These are phyloP conservation scores for Drosophila arizonae DNA, from an alignment of 1,140 invertebrate species.

Conservation along the genomic window DNA sequence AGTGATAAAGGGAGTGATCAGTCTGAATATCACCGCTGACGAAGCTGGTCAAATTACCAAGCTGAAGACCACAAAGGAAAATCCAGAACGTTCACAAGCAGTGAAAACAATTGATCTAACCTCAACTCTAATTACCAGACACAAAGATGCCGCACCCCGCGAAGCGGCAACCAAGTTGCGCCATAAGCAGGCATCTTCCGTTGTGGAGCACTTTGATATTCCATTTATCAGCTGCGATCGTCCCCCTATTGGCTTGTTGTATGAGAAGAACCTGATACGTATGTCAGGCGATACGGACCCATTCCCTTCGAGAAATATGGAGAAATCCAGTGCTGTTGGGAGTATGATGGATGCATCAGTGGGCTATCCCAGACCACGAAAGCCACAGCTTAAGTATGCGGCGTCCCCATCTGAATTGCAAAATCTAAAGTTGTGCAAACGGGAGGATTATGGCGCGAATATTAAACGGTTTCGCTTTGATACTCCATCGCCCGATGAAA, in stretches of 20 bases:
- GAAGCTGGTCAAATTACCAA: conserved; percentile 25
- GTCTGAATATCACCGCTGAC: conserved; percentile 31
- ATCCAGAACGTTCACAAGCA: not conserved
- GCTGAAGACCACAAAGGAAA: not conserved
- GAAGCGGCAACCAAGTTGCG: conserved; percentile 54
- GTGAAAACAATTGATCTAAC: conserved; percentile 53
- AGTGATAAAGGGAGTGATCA: conserved; percentile 27
- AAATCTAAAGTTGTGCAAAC: conserved; percentile 50
- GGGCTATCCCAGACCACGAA: conserved; percentile 40
- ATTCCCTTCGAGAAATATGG: not conserved
- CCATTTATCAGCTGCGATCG: conserved; percentile 68
- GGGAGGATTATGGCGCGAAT: conserved; percentile 47
- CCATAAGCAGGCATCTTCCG: conserved; percentile 4
- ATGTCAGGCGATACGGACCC: not conserved
- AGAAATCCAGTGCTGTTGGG: conserved; percentile 44
- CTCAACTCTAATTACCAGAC: conserved; percentile 40
- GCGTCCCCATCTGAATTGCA: conserved; percentile 28
- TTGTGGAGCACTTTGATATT: conserved; percentile 58
- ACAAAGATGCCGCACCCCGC: conserved; percentile 42
- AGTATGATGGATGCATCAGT: conserved; percentile 45
- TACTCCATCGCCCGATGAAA: conserved; percentile 72
- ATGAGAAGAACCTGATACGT: not conserved
- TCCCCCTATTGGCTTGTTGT: conserved; percentile 3
- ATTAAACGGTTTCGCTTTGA: conserved; percentile 71
- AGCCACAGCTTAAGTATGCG: conserved; percentile 47